phyloP scores from a whole-genome alignment of 2,797 vertebrate species.

The Danio choprae region DNA sequence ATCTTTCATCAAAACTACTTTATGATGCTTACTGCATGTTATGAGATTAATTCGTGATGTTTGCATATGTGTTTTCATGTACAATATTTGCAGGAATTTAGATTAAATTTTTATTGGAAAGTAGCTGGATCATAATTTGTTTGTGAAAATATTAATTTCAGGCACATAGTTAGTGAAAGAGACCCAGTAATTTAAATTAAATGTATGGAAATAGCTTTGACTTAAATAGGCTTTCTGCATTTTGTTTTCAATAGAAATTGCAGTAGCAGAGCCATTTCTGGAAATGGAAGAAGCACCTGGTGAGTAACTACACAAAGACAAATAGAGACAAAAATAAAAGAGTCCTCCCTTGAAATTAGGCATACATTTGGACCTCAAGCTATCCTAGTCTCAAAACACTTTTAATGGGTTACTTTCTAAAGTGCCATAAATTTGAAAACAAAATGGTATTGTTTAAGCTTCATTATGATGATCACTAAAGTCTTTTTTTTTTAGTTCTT shows the following conservation, averaged over 20 bases:
- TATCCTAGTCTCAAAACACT: background rate
- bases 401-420: background rate
- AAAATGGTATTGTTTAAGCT: background rate
- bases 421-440: background rate
- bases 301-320: constrained; percentile 59
- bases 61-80: no score
- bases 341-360: background rate
- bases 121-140: no score
- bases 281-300: constrained; percentile 69
- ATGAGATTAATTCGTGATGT: no score
- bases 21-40: no score
- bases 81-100: no score
- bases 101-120: no score
- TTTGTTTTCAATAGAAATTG: constrained; percentile 37
- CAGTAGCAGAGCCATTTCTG: constrained; percentile 51
- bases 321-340: background rate
- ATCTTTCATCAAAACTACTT: no score
- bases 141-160: no score
- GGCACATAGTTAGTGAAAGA: background rate
- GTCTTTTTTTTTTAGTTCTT: background rate
- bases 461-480: background rate
- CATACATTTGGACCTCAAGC: no score
- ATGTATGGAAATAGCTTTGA: background rate
- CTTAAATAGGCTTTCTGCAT: background rate
- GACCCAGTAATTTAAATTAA: background rate